These are phyloP conservation scores for Sebastes nivosus DNA, from an alignment of 2,797 vertebrate genomes.

Conservation along the genomic window DNA sequence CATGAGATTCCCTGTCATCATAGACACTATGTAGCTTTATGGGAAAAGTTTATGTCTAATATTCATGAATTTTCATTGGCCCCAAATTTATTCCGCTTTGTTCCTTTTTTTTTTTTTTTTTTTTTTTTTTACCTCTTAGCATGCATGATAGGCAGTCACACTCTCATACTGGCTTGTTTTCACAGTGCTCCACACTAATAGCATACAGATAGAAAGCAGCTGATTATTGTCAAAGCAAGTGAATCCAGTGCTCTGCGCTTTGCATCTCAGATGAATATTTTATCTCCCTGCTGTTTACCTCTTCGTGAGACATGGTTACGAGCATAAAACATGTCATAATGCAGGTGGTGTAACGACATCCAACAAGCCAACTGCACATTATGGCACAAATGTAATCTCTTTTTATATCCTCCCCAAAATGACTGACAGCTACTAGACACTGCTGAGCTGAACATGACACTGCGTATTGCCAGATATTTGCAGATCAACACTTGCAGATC, in stretches of 20 bases:
- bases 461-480: slow-evolving; percentile 11
- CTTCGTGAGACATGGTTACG: background rate
- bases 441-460: slow-evolving; percentile 4
- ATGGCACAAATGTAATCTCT: background rate
- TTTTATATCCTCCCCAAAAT: background rate
- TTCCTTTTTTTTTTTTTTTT: slow-evolving; percentile 8
- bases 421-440: slow-evolving; percentile 4
- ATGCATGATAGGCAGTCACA: slow-evolving; percentile 37
- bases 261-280: slow-evolving; percentile 22
- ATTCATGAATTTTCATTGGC: slow-evolving; percentile 57
- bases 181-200: slow-evolving; percentile 15
- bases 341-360: background rate
- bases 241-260: background rate
- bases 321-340: background rate
- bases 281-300: slow-evolving; percentile 6
- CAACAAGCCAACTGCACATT: background rate
- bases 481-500: background rate
- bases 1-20: slow-evolving; percentile 66
- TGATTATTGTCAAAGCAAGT: slow-evolving; percentile 28
- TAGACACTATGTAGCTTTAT: slow-evolving; percentile 50
- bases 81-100: slow-evolving; percentile 26
- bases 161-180: slow-evolving; percentile 33
- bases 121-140: slow-evolving; percentile 28
- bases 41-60: slow-evolving; percentile 57
- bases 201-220: slow-evolving; percentile 21